Conservation (phyloP, 2,888 invertebrate genomes). For the Coelinius sp. region DNA sequence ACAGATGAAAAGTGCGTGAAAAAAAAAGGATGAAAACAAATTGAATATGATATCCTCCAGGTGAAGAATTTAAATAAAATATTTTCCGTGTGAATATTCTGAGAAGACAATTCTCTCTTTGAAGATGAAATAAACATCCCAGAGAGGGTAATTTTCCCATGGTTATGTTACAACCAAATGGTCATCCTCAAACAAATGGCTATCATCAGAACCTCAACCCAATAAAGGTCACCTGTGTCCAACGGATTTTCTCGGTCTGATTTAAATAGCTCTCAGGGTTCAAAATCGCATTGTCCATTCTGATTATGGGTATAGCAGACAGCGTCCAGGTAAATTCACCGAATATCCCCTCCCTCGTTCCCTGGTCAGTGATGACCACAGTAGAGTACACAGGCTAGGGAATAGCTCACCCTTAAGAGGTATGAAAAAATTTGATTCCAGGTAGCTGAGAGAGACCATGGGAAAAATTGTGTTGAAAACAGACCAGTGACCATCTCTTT, state of each 20-base stretch:
- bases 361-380: constrained; percentile 43
- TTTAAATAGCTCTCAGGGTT: constrained; percentile 61
- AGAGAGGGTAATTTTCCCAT: constrained; percentile 23
- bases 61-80: not conserved
- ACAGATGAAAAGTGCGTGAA: too few species aligned
- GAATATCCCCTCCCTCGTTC: not conserved
- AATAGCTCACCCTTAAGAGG: not conserved
- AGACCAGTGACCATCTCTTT: constrained; percentile 13
- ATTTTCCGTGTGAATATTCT: not conserved
- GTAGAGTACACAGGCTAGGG: not conserved
- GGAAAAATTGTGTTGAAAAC: constrained; percentile 44
- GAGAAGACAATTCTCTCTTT: not conserved
- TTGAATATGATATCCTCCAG: not conserved
- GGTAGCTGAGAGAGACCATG: constrained; percentile 47
- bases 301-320: constrained; percentile 47
- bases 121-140: not conserved
- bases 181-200: constrained; percentile 29
- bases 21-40: not conserved
- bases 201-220: constrained; percentile 30
- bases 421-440: constrained; percentile 41
- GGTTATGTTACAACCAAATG: constrained; percentile 3
- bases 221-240: constrained; percentile 53
- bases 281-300: constrained; percentile 1
- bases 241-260: constrained; percentile 67
- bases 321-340: constrained; percentile 56